phyloP scores from a whole-genome alignment of 1,140 invertebrate species.

The Lordiphosa stackelbergi region DNA sequence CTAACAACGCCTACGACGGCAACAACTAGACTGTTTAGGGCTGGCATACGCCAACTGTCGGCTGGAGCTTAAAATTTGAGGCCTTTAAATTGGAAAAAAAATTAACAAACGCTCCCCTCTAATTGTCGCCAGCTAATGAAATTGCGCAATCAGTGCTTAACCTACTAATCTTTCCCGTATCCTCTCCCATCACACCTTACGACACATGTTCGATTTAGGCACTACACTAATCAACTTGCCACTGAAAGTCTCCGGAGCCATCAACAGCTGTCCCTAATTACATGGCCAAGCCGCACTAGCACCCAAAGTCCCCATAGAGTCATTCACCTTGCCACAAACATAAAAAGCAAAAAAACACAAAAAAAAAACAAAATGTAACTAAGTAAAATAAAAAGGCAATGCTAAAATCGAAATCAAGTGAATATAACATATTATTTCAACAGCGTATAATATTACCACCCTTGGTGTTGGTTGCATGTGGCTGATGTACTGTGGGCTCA shows the following conservation, averaged over 20 bases:
- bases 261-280: conserved; percentile 67
- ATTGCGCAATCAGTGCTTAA: too few relatives aligned
- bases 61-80: too few relatives aligned
- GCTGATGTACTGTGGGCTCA: conserved; percentile 33
- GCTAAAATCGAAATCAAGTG: conserved; percentile 48
- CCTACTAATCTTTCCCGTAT: background rate
- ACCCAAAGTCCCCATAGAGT: conserved; percentile 38
- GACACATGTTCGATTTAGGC: conserved; percentile 58
- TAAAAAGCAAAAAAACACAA: conserved; percentile 11
- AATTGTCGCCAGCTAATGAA: too few relatives aligned
- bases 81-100: too few relatives aligned
- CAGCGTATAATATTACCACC: conserved; percentile 50
- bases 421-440: conserved; percentile 57
- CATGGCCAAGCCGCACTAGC: conserved; percentile 50
- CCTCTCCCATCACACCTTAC: too few relatives aligned
- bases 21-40: too few relatives aligned
- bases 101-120: too few relatives aligned
- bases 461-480: conserved; percentile 27
- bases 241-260: conserved; percentile 36
- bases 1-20: too few relatives aligned
- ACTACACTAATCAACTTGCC: conserved; percentile 52
- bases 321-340: conserved; percentile 56
- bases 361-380: background rate
- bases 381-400: conserved; percentile 16
- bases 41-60: too few relatives aligned